Evolutionary conservation across 2,888 invertebrate genomes (phyloP).

Genomic region (Dermolepida albohirtum): DNA sequence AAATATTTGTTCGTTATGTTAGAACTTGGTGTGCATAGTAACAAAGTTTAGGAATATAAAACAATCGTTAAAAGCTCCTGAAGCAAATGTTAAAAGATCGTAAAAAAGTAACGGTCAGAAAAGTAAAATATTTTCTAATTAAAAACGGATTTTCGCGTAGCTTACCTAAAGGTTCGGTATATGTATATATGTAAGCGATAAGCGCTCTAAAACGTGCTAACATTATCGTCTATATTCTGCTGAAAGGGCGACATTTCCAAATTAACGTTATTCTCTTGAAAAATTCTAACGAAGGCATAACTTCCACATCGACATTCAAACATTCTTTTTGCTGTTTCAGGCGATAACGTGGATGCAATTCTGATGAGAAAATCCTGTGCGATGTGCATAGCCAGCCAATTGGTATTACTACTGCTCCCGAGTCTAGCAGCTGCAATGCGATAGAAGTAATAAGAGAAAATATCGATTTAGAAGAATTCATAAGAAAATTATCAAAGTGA

Average conservation of each 20-base stretch:
- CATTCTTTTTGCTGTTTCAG: slow-evolving; percentile 66
- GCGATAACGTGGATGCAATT: slow-evolving; percentile 92
- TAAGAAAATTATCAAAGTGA: slow-evolving; percentile 42
- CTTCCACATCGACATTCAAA: slow-evolving; percentile 20
- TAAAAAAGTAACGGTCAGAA: too few relatives aligned
- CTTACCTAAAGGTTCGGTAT: too few relatives aligned
- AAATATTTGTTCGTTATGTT: too few relatives aligned
- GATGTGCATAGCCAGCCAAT: slow-evolving; percentile 62
- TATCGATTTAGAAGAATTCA: slow-evolving; percentile 29
- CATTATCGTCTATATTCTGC: slow-evolving; percentile 21
- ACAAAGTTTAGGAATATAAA: too few relatives aligned
- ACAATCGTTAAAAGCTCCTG: too few relatives aligned
- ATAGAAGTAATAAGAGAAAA: slow-evolving; percentile 54
- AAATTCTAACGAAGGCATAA: slow-evolving; percentile 30
- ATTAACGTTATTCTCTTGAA: slow-evolving; percentile 19
- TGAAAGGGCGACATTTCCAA: slow-evolving; percentile 17
- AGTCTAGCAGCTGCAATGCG: slow-evolving; percentile 60
- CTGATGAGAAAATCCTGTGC: slow-evolving; percentile 76
- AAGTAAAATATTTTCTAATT: too few relatives aligned
- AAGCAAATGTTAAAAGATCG: too few relatives aligned
- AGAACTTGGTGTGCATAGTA: too few relatives aligned
- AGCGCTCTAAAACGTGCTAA: neutral
- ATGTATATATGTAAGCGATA: too few relatives aligned
- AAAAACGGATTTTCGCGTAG: too few relatives aligned
- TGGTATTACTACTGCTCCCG: slow-evolving; percentile 59